phyloP scores from a whole-genome alignment of 2,888 invertebrate species.

The Imbricaverruca yamaguchii region DNA sequence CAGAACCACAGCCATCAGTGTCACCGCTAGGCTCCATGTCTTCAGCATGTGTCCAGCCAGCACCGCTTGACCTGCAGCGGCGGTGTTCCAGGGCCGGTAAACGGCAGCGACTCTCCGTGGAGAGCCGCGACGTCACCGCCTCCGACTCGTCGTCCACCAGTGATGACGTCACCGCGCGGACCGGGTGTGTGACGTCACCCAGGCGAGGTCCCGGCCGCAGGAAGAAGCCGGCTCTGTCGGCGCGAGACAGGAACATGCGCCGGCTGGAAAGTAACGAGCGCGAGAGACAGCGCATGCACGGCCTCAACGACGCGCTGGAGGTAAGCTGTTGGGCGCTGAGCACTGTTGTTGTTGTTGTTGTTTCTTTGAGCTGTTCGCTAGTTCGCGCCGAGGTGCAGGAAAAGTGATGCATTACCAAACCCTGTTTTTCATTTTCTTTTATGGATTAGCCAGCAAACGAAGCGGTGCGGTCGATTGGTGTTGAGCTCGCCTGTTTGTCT shows the following conservation, averaged over 20 bases:
- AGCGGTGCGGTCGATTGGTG: too few relatives aligned
- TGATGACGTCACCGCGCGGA: slow-evolving; percentile 4
- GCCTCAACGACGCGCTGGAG: slow-evolving; percentile 83
- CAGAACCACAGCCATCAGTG: too few relatives aligned
- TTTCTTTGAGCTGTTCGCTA: too few relatives aligned
- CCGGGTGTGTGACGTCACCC: not conserved
- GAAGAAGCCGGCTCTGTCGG: not conserved
- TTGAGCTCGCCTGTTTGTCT: too few relatives aligned
- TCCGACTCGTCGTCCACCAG: slow-evolving; percentile 7
- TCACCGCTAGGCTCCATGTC: too few relatives aligned
- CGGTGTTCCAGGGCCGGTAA: not conserved
- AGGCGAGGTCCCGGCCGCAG: not conserved
- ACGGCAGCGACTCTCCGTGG: not conserved
- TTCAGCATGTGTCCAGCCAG: too few relatives aligned
- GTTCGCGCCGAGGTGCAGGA: too few relatives aligned
- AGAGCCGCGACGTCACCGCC: not conserved
- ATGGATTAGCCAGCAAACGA: too few relatives aligned
- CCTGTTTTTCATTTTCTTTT: too few relatives aligned
- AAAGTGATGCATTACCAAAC: too few relatives aligned
- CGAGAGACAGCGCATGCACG: slow-evolving; percentile 87
- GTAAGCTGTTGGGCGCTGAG: slow-evolving; percentile 43
- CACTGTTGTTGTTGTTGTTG: too few relatives aligned
- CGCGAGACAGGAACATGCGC: slow-evolving; percentile 46
- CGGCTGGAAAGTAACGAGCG: slow-evolving; percentile 84
- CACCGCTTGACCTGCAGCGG: not conserved